Evolutionary conservation across 2,888 invertebrate genomes (phyloP).

Genomic region (Xiphydria camelus): DNA sequence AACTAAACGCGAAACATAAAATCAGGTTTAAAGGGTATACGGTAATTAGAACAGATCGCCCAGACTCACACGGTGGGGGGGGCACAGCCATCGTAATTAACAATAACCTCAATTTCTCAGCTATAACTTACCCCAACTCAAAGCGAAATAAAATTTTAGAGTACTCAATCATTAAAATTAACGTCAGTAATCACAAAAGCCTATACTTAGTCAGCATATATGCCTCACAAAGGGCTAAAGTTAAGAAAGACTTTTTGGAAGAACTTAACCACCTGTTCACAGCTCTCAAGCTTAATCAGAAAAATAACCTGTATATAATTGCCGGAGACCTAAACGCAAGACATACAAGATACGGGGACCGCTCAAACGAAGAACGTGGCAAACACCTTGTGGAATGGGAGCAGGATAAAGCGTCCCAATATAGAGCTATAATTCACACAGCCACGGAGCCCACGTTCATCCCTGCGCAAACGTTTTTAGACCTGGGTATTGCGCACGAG

Average conservation of each 20-base stretch:
- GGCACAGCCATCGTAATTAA: no score
- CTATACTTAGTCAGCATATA: constrained; percentile 5
- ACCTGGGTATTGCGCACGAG: not conserved
- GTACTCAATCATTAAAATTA: constrained; percentile 11
- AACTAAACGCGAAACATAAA: constrained; percentile 5
- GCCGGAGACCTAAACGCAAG: no score
- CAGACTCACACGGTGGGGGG: no score
- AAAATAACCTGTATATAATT: no score
- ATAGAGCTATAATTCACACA: no score
- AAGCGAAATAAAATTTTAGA: constrained; percentile 5
- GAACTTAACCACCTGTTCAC: no score
- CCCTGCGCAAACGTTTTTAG: constrained; percentile 5
- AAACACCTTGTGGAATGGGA: constrained; percentile 2
- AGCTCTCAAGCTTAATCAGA: no score
- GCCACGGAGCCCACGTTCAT: constrained; percentile 5
- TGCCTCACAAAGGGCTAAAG: not conserved
- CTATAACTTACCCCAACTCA: constrained; percentile 2
- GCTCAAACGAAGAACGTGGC: constrained; percentile 6
- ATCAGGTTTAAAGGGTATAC: not conserved
- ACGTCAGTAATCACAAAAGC: not conserved
- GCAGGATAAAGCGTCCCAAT: no score
- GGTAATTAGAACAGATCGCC: no score
- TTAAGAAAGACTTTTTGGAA: not conserved
- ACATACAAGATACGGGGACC: constrained; percentile 1
- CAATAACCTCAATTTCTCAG: not conserved